phyloP scores from a whole-genome alignment of 2,113 vertebrate genomes.

The Pitta sordida region DNA sequence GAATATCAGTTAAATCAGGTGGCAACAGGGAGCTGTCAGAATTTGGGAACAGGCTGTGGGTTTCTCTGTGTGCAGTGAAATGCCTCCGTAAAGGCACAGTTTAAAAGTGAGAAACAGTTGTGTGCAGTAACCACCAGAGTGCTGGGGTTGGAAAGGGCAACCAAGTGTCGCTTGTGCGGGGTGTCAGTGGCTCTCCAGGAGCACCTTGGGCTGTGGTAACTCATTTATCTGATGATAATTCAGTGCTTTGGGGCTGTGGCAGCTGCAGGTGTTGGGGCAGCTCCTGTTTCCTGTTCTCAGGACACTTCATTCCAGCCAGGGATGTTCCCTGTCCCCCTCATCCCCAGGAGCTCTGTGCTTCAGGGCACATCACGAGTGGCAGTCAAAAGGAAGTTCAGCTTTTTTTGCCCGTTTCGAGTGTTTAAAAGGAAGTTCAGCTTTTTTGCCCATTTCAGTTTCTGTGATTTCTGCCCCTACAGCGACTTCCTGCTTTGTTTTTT shows the following conservation, averaged over 20 bases:
- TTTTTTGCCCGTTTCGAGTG: not conserved
- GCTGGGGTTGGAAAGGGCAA: not conserved
- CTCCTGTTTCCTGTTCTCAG: not conserved
- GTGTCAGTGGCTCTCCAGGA: not conserved
- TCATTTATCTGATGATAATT: not conserved
- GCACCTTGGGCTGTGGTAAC: not conserved
- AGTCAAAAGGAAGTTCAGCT: not conserved
- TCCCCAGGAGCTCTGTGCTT: not conserved
- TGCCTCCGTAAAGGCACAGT: fast-evolving
- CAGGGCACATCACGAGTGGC: fast-evolving
- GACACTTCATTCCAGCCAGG: not conserved
- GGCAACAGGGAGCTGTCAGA: not conserved
- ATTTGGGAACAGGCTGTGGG: not conserved
- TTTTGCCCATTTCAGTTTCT: not conserved
- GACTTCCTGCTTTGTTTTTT: not conserved
- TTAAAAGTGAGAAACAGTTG: not conserved
- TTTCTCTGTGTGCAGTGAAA: not conserved
- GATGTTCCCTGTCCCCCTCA: not conserved
- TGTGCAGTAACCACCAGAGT: fast-evolving
- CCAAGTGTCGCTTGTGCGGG: not conserved
- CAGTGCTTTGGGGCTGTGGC: not conserved
- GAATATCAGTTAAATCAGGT: too few species aligned
- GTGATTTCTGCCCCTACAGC: not conserved
- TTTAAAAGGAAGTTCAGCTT: not conserved
- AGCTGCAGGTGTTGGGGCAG: not conserved